Evolutionary conservation across 1,140 invertebrate species (phyloP).

Genomic region (Mylabris phalerata): DNA sequence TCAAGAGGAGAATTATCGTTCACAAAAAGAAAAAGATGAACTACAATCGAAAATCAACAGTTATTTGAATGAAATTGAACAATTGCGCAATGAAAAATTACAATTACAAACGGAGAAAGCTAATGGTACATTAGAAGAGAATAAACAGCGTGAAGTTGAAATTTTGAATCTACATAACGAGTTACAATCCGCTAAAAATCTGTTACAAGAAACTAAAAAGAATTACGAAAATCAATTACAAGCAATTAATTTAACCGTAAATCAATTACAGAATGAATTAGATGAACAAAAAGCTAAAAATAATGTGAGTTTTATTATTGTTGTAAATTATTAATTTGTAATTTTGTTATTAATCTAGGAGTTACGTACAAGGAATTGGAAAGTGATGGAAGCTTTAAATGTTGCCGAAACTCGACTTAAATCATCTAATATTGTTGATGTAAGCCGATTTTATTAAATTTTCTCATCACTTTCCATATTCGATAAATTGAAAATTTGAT

Average conservation of each 20-base stretch:
- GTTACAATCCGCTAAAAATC: slow-evolving; percentile 23
- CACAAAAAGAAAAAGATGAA: slow-evolving; percentile 35
- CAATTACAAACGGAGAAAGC: slow-evolving; percentile 11
- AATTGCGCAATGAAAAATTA: slow-evolving; percentile 15
- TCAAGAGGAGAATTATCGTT: slow-evolving; percentile 25
- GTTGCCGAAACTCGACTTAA: slow-evolving; percentile 43
- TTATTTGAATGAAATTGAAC: slow-evolving; percentile 22
- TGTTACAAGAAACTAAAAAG: slow-evolving; percentile 34
- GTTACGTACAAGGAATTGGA: slow-evolving; percentile 78
- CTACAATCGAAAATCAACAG: slow-evolving; percentile 20
- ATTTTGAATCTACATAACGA: slow-evolving; percentile 36
- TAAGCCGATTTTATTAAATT: slow-evolving; percentile 7
- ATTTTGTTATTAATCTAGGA: slow-evolving; percentile 49
- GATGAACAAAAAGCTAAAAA: slow-evolving; percentile 64
- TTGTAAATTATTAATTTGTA: slow-evolving; percentile 17
- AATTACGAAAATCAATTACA: slow-evolving; percentile 37
- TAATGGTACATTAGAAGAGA: slow-evolving; percentile 30
- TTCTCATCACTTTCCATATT: slow-evolving; percentile 34
- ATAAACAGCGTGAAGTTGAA: slow-evolving; percentile 33
- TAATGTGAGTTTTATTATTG: slow-evolving; percentile 55
- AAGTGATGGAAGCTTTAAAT: slow-evolving; percentile 79
- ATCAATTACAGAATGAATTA: slow-evolving; percentile 51
- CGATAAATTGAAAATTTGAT: not conserved
- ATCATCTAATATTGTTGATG: slow-evolving; percentile 13
- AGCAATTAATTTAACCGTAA: slow-evolving; percentile 16